Conservation (phyloP, 2,113 vertebrate genomes). For the Dicentrarchus labrax region DNA sequence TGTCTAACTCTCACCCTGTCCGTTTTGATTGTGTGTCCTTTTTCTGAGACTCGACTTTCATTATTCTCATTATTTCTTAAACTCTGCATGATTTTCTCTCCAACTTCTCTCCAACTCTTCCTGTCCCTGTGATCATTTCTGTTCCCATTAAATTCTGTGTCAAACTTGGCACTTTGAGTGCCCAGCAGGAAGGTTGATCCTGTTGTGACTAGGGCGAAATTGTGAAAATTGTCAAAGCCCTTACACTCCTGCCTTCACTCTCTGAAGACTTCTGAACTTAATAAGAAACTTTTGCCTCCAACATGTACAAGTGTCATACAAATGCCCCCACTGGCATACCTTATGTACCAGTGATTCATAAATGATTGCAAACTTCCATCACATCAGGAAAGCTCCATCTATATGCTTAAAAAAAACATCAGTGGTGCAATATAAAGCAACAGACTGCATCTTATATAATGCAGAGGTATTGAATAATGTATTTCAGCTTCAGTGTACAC, state of each 20-base stretch:
- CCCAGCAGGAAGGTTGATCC: conserved; percentile 38
- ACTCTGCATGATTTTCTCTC: conserved; percentile 46
- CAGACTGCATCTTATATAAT: conserved; percentile 10
- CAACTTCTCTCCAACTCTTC: background rate
- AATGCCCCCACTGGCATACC: background rate
- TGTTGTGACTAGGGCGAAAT: conserved; percentile 36
- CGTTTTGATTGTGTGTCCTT: conserved; percentile 21
- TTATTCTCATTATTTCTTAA: conserved; percentile 70
- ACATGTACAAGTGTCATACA: background rate
- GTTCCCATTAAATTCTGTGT: conserved; percentile 41
- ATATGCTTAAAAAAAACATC: background rate
- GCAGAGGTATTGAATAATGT: conserved; percentile 6
- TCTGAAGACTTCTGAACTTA: conserved; percentile 3
- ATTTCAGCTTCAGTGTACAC: background rate
- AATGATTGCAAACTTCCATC: background rate
- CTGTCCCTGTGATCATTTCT: conserved; percentile 51
- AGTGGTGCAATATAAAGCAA: background rate
- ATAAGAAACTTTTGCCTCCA: conserved; percentile 17
- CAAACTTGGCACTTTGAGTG: conserved; percentile 39
- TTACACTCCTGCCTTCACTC: conserved; percentile 7
- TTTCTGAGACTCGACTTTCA: conserved; percentile 26
- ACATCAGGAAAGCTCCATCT: background rate
- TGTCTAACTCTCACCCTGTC: conserved; percentile 50
- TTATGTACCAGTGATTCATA: background rate
- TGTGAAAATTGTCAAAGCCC: conserved; percentile 42